Evolutionary conservation across 2,113 vertebrate species (phyloP), one percentile per base, ranked within the genome.

Genomic region (Myrmecophaga tridactyla): DNA sequence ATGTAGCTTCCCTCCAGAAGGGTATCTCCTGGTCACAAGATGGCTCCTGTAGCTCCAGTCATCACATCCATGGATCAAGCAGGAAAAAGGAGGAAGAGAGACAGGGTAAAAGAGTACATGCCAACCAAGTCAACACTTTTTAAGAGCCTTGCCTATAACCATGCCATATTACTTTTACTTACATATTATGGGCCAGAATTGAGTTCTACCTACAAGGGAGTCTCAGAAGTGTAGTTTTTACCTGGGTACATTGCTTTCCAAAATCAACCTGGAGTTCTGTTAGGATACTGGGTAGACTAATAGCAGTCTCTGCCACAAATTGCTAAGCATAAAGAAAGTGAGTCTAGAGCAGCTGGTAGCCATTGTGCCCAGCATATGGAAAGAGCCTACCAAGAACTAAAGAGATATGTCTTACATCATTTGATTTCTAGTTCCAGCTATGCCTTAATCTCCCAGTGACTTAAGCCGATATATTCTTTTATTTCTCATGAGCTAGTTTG

Each of bases 401-500:
- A 53, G 65, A 91, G 78, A 69, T 41, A 69, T 34, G 41, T 69
- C 60, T 88, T 76, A 53, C 60, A 60, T 69, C 78, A 14, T 27
- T 46, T 43, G 43, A 81, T 6, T 95, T 13, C 56, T 70, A 41
- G 6, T 90, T 81, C 39, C 25, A 90, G 27, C 72, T 85, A 53
- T n/a, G 39, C 69, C 70, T 91, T n/a, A 48, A 89, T 43, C 80
- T 72, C 48, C 58, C 46, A 17, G 36, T n/a, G 60, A 75, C n/a
- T 80, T 76, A 60, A 56, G 65, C 36, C 15, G 48, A 17, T 58
- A 46, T 7, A 73, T 29, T 39, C 51, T 29, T 80, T 88, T 62
- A n/a, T 87, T 93, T 92, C 56, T 92, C 80, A 73, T 41, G 58
- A 51, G 65, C 51, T 90, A 75, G 36, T 95, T 51, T 85, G 80